Evolutionary conservation across 1,140 invertebrate genomes (phyloP).

Genomic region (Drosophila nannoptera): DNA sequence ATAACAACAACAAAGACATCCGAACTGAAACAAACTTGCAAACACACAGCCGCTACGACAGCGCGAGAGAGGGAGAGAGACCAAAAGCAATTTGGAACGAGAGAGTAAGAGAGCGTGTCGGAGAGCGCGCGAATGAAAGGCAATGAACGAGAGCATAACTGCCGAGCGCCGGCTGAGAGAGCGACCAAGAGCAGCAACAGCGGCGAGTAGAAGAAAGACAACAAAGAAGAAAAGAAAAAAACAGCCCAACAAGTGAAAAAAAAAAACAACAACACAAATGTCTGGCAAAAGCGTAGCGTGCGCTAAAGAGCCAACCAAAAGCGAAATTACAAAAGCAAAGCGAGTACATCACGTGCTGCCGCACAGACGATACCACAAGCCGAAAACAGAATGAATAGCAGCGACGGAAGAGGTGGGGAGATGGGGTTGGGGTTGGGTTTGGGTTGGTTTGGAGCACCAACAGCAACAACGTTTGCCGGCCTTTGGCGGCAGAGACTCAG

Average conservation of each 20-base stretch:
- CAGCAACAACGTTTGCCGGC: constrained; percentile 57
- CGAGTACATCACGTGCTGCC: constrained; percentile 75
- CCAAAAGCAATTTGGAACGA: constrained; percentile 23
- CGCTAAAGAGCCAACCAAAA: constrained; percentile 66
- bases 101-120: constrained; percentile 11
- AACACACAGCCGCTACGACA: constrained; percentile 26
- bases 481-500: constrained; percentile 63
- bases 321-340: constrained; percentile 71
- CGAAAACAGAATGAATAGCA: background rate
- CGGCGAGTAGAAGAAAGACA: constrained; percentile 42
- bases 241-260: constrained; percentile 73
- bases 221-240: constrained; percentile 57
- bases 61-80: background rate
- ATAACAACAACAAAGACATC: constrained; percentile 51
- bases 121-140: constrained; percentile 16
- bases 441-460: constrained; percentile 24
- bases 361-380: constrained; percentile 26
- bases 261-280: constrained; percentile 57
- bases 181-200: constrained; percentile 27
- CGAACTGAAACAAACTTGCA: constrained; percentile 46
- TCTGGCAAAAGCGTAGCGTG: constrained; percentile 60
- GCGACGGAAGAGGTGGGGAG: constrained; percentile 6
- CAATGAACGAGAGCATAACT: constrained; percentile 7
- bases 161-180: constrained; percentile 46
- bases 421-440: background rate